Base-by-base conservation (phyloP, 2,113 vertebrate genomes). In the Polypterus bichir region DNA sequence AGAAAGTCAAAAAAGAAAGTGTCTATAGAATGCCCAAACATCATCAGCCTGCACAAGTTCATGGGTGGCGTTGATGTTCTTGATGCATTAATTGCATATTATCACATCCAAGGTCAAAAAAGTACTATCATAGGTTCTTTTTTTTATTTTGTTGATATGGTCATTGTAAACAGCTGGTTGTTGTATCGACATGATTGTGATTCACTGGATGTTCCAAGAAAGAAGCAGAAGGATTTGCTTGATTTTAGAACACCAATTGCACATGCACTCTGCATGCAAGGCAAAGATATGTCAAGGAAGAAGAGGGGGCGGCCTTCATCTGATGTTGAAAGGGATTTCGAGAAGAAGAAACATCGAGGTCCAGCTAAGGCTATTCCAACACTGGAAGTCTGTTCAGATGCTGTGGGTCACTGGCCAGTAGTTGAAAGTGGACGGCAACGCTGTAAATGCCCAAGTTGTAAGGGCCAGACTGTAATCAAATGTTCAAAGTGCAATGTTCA, bases 261-360 rank as follows among this genome's bases (percentile, higher is more conserved):
- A 62, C 65, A 63, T 51, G 57, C 65, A n/a, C 61, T 67, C 57
- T 67, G 65, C 65, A 62, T 66, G 65, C 65, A 66, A 66, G 65
- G 65, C 65, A 66, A 62, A 52, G 65, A 27, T 27, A 27, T 27
- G 27, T 27, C 27, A 27, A 27, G 27, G 27, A 27, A 27, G 27
- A 27, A 27, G 27, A 27, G 27, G 27, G 27, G 27, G 27, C 2
- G 27, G 27, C 27, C 27, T 27, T 27, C 27, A 27, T 27, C 27
- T 27, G 27, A 27, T 27, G 27, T 27, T 27, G 27, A 27, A 27
- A 27, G 1, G 27, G 27, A 27, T 27, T 27, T 27, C 27, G 27
- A 27, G 27, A 27, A 27, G 27, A 27, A 27, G 27, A 27, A 27
- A 27, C 27, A 27, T 27, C 2, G 27, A 27, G 27, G 27, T 27